Percentiles rank a stretch among this genome's conserved stretches.
Conservation (phyloP, 2,113 vertebrate species). For the Neodon shergylaensis region DNA sequence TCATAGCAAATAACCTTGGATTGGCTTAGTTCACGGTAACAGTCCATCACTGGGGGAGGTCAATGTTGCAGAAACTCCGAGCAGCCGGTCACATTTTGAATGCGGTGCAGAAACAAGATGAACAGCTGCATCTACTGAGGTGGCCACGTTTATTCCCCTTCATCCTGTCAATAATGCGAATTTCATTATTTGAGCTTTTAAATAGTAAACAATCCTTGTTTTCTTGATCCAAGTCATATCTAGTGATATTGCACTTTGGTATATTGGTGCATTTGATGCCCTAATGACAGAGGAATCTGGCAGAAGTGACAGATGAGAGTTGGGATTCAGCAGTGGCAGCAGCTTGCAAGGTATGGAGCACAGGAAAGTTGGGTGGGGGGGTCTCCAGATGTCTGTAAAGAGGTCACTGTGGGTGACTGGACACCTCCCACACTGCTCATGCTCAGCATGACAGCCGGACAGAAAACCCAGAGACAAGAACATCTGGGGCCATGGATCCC, state of each 20-base stretch:
- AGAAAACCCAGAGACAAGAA: neutral
- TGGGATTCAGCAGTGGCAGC: neutral
- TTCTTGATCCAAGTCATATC: neutral
- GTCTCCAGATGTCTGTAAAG: neutral
- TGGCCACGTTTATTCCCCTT: neutral
- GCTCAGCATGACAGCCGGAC: neutral
- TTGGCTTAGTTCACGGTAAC: neutral
- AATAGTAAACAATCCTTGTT: neutral
- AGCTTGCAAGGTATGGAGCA: neutral
- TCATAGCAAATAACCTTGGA: neutral
- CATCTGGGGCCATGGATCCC: neutral
- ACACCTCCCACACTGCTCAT: neutral
- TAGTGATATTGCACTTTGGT: neutral
- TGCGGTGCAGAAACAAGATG: neutral
- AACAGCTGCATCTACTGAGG: neutral
- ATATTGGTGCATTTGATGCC: neutral
- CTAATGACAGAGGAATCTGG: neutral
- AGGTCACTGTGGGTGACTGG: neutral
- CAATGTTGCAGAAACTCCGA: neutral
- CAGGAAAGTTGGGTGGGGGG: neutral
- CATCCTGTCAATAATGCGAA: neutral
- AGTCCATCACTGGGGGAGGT: neutral
- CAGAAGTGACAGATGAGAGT: neutral
- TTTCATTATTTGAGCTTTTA: neutral
- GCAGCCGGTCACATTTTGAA: neutral